Base-by-base conservation (phyloP, 2,888 invertebrate species). In the Enchytraeus crypticus region DNA sequence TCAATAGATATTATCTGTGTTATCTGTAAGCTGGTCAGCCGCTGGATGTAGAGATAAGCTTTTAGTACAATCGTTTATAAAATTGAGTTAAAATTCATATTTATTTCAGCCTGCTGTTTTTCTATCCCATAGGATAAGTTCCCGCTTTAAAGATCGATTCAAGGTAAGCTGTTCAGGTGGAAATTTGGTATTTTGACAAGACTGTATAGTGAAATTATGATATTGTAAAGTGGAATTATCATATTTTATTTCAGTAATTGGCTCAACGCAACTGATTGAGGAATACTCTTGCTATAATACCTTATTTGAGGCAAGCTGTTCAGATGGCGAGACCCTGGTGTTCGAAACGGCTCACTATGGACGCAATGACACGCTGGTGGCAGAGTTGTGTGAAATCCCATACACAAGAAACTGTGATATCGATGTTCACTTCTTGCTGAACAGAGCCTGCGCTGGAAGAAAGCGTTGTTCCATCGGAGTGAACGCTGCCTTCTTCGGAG, bases 361-460 rank as follows among this genome's bases (percentile, higher is more conserved):
- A 14, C 66, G 66, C 11, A 67, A 68, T 54, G 61, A 65, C 57
- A 61, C 66, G 4, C 30, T 29, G n/a, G 63, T 65, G 18, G 66
- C 66, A 21, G 30, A 27, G 8, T 54, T 49, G 14, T 68, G 68
- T 49, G 46, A 34, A 30, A 46, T 58, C 11, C 61, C 57, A 2
- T 66, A 56, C 53, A 53, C 64, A 5, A 53, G 58, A 11, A 62
- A 64, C 53, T 69, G 69, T 45, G 63, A 63, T 60, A 53, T 68
- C 14, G 66, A 67, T 54, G 69, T 66, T 11, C 63, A 64, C 57
- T 64, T 65, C 53, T 57, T 57, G 21, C 45, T 69, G 34, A 67
- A 67, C 56, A 46, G 65, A 34, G 57, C 53, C 23, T 69, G 69
- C 60, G 61, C 66, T 2, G 68, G 68, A 11, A 8, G 38, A 38